Conservation (phyloP, 2,113 vertebrate species). For the Pandion haliaetus region DNA sequence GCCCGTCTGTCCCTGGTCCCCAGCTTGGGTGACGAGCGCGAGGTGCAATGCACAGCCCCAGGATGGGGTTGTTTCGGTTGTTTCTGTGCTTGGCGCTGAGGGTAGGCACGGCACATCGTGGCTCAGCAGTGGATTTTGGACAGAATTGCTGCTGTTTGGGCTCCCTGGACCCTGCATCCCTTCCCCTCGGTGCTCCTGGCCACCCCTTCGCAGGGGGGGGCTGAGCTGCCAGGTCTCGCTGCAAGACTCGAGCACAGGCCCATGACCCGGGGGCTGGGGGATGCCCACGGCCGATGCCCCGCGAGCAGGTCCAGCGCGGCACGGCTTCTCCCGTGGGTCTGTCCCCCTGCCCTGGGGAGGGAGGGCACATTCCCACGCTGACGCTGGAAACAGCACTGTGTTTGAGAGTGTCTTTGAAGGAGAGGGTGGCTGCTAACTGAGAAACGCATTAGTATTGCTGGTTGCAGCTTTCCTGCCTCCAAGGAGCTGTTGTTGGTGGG, state of each 20-base stretch:
- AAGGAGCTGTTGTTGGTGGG: neutral
- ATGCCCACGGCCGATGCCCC: accelerated
- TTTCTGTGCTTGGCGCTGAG: neutral
- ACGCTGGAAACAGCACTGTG: accelerated
- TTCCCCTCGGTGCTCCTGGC: neutral
- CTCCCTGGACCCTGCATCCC: neutral
- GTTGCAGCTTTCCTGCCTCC: neutral
- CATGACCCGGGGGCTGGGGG: neutral
- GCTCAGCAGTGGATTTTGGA: neutral
- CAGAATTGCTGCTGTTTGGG: no score
- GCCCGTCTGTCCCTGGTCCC: neutral
- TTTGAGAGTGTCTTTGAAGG: neutral
- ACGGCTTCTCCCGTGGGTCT: neutral
- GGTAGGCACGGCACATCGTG: accelerated
- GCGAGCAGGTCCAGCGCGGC: accelerated
- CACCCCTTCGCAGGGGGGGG: no score
- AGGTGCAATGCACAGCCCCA: neutral
- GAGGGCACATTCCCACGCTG: accelerated
- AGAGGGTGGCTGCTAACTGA: neutral
- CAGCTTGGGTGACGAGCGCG: no score
- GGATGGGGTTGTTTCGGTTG: neutral
- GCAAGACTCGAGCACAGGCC: accelerated
- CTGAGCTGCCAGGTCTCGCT: no score
- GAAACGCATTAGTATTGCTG: neutral
- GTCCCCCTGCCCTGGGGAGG: neutral